These are phyloP conservation scores for Eupithecia abbreviata DNA, from an alignment of 2,888 invertebrate species.

Conservation along the genomic window DNA sequence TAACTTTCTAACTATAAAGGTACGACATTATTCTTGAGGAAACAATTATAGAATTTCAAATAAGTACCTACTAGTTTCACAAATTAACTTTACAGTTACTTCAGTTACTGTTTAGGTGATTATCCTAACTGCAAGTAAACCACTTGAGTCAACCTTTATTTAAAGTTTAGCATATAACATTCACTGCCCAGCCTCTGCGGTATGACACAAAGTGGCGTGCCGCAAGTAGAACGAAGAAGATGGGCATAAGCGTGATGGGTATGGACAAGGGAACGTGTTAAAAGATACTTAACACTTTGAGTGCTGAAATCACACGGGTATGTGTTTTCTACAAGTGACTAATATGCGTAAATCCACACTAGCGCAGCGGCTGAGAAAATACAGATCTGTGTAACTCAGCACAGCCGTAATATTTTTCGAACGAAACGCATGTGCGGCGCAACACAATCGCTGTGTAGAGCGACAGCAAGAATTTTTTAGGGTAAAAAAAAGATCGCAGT, in stretches of 20 bases:
- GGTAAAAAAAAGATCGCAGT: too few relatives aligned
- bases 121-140: not conserved
- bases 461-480: too few relatives aligned
- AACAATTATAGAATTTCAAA: conserved; percentile 2
- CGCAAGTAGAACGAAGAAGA: not conserved
- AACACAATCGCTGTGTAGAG: too few relatives aligned
- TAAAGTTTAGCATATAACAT: not conserved
- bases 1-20: not conserved
- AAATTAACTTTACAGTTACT: not conserved
- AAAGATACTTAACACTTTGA: not conserved
- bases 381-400: too few relatives aligned
- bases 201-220: not conserved
- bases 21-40: not conserved
- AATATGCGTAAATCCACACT: too few relatives aligned
- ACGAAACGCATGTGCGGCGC: too few relatives aligned
- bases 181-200: not conserved
- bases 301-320: too few relatives aligned
- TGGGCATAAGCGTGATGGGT: not conserved
- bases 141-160: not conserved
- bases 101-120: not conserved
- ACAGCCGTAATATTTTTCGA: too few relatives aligned
- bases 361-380: too few relatives aligned
- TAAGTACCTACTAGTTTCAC: not conserved
- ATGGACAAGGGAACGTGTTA: not conserved
- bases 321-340: too few relatives aligned